A percentile compares a stretch with the other conserved stretches of the same genome.
Conservation (phyloP, 2,113 vertebrate species). For the Meriones unguiculatus region DNA sequence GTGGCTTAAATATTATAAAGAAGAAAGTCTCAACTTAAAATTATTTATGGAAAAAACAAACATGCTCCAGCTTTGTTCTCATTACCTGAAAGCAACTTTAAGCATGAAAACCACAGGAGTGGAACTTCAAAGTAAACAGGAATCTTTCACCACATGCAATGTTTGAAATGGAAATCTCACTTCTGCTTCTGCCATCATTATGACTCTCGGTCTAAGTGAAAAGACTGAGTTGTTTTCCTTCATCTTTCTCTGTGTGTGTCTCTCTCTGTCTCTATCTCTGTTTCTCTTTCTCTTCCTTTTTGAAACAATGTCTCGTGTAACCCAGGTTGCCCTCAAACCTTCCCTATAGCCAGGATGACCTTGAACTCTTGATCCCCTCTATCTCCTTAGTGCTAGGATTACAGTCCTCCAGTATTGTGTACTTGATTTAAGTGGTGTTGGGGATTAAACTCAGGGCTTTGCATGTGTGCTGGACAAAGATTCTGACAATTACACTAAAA, state of each 20-base stretch:
- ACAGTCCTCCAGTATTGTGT: too few species aligned
- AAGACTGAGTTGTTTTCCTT: neutral
- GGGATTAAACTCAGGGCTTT: neutral
- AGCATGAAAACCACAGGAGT: slow-evolving; percentile 39
- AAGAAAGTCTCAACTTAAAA: neutral
- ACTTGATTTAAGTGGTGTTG: too few species aligned
- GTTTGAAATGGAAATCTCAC: slow-evolving; percentile 38
- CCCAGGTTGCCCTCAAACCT: too few species aligned
- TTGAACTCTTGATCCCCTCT: neutral
- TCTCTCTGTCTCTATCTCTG: neutral
- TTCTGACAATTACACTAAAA: neutral
- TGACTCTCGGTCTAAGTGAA: slow-evolving; percentile 12
- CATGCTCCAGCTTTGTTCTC: neutral
- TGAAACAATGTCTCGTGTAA: neutral
- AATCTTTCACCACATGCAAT: neutral
- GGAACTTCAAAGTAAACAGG: slow-evolving; percentile 39
- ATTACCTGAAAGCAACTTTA: slow-evolving; percentile 16
- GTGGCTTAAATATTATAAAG: neutral
- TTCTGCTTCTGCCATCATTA: slow-evolving; percentile 27
- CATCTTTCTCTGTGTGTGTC: neutral
- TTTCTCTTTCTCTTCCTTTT: neutral
- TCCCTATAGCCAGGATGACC: neutral
- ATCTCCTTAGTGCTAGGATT: neutral
- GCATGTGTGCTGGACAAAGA: neutral
- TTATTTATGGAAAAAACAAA: neutral